phyloP scores from a whole-genome alignment of 1,140 invertebrate species.

The Drosophila funebris region DNA sequence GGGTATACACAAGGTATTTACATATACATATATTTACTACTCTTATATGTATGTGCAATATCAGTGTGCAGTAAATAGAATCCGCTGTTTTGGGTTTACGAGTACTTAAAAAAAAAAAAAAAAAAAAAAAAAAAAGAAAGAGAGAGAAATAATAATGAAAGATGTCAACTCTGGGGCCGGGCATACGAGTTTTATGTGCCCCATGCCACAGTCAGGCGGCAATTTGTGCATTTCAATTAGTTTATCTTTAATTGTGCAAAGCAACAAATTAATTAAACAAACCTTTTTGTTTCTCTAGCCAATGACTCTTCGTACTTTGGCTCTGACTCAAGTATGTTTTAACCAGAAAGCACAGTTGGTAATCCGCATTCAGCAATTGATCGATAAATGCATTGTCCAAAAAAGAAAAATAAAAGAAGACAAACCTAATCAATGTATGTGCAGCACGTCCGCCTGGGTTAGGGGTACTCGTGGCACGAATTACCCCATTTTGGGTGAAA shows the following conservation, averaged over 20 bases:
- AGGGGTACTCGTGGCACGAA: conserved; percentile 10
- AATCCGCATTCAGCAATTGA: background rate
- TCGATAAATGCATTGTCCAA: conserved; percentile 35
- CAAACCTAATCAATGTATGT: conserved; percentile 25
- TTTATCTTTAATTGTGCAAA: conserved; percentile 33
- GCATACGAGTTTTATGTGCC: conserved; percentile 47
- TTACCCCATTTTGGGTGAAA: conserved; percentile 36
- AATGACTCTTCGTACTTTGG: conserved; percentile 1
- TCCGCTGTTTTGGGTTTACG: conserved; percentile 45
- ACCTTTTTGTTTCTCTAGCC: conserved; percentile 4
- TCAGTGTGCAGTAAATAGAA: conserved; percentile 71
- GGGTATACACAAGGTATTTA: background rate
- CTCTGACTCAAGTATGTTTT: conserved; percentile 33
- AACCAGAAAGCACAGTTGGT: conserved; percentile 29
- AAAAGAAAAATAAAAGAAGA: conserved; percentile 2
- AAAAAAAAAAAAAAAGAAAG: conserved; percentile 1
- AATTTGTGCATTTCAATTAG: conserved; percentile 76
- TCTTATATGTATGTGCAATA: background rate
- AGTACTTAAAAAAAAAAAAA: background rate
- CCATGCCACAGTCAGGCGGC: conserved; percentile 24
- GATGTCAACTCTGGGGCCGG: conserved; percentile 30
- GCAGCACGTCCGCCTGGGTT: conserved; percentile 28
- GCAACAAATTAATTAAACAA: conserved; percentile 42
- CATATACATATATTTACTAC: background rate
- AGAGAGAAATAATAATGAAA: conserved; percentile 2